Evolutionary conservation across 2,888 invertebrate species (phyloP), one percentile per base, ranked within the genome.

Genomic region (Abrostola triplasia): DNA sequence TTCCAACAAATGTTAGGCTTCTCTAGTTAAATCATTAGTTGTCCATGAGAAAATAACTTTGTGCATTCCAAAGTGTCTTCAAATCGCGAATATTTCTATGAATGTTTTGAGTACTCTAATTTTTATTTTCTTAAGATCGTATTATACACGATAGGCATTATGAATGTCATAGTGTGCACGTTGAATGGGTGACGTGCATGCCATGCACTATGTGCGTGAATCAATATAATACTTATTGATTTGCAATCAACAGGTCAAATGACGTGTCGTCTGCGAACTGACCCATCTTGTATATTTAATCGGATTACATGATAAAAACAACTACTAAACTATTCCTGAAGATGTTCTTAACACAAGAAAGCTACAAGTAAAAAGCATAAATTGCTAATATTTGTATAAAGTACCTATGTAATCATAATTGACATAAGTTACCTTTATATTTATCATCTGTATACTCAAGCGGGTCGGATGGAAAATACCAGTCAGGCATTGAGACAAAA

Each of bases 111-210:
- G 6, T 11, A 13, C 10, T 13, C 1, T 0, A 0, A 42, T 42
- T 63, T n/a, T 8, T 62, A 40, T 24, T 41, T 54, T 11, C n/a
- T 37, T 0, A 40, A 6, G 6, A 35, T 48, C 24, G 11, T 38
- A 57, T 35, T 37, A 44, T n/a, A 38, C 36, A 40, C 36, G 47
- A 24, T 47, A 40, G 5, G 50, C 49, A 56, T 47, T 40, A 11
- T 59, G 38, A 49, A 64, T 58, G 60, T 48, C 44, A 51, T 58
- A 64, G 54, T 55, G 42, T 6, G 53, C 13, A 56, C 38, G 36
- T 73, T 79, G 69, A 77, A 79, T 80, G 73, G 40, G 61, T 83
- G 83, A 83, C 79, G 77, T 67, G 41, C n/a, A 64, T 63, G 24
- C 41, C 81, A 84, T 72, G 80, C 77, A 60, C 38, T 36, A 8